phyloP scores from a whole-genome alignment of 2,888 invertebrate genomes.

The Diarsia dahlii region DNA sequence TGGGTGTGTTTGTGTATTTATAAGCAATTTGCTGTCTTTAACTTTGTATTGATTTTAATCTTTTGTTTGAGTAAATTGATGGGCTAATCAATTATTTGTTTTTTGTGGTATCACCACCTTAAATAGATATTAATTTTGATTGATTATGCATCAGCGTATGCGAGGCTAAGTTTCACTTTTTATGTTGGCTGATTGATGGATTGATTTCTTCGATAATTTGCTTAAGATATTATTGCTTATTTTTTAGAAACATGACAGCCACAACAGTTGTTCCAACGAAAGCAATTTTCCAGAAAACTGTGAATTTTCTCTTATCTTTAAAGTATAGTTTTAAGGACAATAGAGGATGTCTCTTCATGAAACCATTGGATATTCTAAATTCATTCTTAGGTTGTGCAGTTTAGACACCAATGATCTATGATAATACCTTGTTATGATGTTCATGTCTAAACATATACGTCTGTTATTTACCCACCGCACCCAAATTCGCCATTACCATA shows the following conservation, averaged over 20 bases:
- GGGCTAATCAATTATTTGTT: neutral
- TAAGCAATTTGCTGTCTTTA: constrained; percentile 10
- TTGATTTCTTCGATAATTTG: neutral
- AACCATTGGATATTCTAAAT: neutral
- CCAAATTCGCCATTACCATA: constrained; percentile 27
- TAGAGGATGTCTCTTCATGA: neutral
- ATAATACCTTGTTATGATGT: neutral
- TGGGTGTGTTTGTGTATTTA: constrained; percentile 15
- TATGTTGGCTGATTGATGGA: neutral
- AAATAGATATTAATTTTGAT: constrained; percentile 4
- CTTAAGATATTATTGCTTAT: neutral
- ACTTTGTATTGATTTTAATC: neutral
- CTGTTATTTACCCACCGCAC: constrained; percentile 7
- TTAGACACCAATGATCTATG: neutral
- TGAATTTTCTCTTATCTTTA: neutral
- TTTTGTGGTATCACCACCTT: neutral
- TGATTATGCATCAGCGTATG: neutral
- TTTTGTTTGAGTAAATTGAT: neutral
- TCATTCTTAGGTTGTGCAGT: neutral
- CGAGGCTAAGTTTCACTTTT: constrained; percentile 14
- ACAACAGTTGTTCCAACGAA: neutral
- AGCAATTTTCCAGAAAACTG: neutral
- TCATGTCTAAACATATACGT: neutral
- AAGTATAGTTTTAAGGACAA: neutral
- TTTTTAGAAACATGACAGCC: neutral